Base-by-base conservation (phyloP, 2,888 invertebrate genomes). In the Phlogophora meticulosa region DNA sequence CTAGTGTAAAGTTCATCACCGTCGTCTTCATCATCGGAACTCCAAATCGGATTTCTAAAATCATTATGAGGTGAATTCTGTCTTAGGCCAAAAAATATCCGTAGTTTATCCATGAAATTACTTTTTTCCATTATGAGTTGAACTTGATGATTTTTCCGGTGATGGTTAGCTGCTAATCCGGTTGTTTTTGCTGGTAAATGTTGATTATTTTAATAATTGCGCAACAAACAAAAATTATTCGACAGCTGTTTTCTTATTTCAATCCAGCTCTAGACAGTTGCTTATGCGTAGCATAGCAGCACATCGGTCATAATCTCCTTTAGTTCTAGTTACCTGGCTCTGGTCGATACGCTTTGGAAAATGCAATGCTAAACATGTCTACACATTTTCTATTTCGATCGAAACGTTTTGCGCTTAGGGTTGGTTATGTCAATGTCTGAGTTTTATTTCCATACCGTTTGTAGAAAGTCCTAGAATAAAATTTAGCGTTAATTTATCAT, bases 41-140 rank as follows among this genome's bases (percentile, higher is more conserved):
- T 92, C 95, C 95, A 95, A 78, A 95, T 94, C 5, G 95, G 95
- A 81, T 95, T 95, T 55, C 95, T 91, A 80, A 95, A 95, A 77
- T 95, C 94, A 72, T 94, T 95, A 80, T 87, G 86, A 28, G 93
- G 94, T 42, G 91, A 89, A 59, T 92, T 89, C 52, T 86, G 84
- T 32, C 81, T 81, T 38, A 94, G 45, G 32, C 95, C 95, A 62
- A 95, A 88, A 84, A 94, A 94, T 36, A 88, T 80, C 32, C 90
- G 88, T 52, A 95, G 72, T 82, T 87, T 93, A 60, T 92, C 90
- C 91, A 94, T 90, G 67, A 95, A 90, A 40, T 87, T 83, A 51
- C 82, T 84, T 56, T 76, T 84, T 34, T 88, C 79, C 91, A 91
- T 91, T 78, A 34, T 82, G 59, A 48, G 52, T 40, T 66, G 51